Evolutionary conservation across 2,113 vertebrate genomes (phyloP), one percentile per base, ranked within the genome.

Genomic region (Hemicordylus capensis): DNA sequence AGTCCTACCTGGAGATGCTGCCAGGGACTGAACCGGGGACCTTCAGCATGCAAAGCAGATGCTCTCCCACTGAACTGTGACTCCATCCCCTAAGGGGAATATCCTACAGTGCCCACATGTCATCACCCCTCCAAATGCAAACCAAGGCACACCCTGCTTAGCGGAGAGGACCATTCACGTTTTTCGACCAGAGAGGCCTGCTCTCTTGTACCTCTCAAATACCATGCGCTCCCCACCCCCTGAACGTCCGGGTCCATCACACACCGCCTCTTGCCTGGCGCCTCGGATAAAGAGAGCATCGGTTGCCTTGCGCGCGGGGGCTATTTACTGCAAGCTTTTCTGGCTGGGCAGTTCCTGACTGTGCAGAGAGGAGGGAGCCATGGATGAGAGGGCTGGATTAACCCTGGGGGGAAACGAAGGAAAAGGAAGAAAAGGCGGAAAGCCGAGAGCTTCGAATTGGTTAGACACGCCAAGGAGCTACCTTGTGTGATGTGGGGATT

Each of bases 281-380:
- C 56, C 82, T 74, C 54, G n/a, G 48, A 85, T 31, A 76, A 75
- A 63, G 48, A 48, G 78, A 72, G 31, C 1, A 1, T n/a, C n/a
- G 0, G 1, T 63, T 3, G 26, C 72, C 54, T 28, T 59, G 44
- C 24, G 2, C 66, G 39, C 42, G 2, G 44, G n/a, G 4, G 83
- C 77, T 46, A 54, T 19, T 69, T 28, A 56, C 37, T 75, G 74
- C 26, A 67, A 24, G 67, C 42, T 4, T 67, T 37, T 75, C 76
- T 73, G 77, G 42, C 76, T 79, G 77, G 54, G n/a, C 66, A 80
- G 20, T 51, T 48, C 80, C 74, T 79, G 66, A 73, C 83, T 20
- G 58, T 63, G 83, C 11, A 42, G 31, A 82, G 78, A 75, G 1
- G 1, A 42, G 37, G 48, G 76, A 51, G 63, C 51, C 24, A 4